Evolutionary conservation across 1,140 invertebrate species (phyloP).

Genomic region (Trachymyrmex cornetzi): DNA sequence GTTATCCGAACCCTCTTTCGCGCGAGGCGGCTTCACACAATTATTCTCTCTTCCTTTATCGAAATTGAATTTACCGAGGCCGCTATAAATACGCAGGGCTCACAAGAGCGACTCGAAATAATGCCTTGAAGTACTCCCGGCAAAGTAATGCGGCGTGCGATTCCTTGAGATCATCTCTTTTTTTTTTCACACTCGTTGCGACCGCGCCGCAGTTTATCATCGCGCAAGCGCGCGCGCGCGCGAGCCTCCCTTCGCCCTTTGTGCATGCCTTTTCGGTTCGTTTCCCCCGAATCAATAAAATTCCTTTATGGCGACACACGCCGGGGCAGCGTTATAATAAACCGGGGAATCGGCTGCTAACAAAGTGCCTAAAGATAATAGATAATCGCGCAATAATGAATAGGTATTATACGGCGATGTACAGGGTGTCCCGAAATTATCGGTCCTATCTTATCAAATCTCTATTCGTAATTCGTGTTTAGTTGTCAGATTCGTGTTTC

Average conservation of each 20-base stretch:
- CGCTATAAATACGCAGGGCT: slow-evolving; percentile 43
- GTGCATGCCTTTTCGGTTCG: slow-evolving; percentile 61
- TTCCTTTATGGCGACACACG: slow-evolving; percentile 62
- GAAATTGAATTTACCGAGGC: slow-evolving; percentile 41
- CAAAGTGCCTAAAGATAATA: slow-evolving; percentile 60
- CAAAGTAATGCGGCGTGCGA: slow-evolving; percentile 52
- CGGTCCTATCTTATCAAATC: slow-evolving; percentile 6
- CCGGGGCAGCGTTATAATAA: slow-evolving; percentile 54
- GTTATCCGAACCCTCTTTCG: background rate
- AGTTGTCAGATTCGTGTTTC: background rate
- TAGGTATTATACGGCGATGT: background rate
- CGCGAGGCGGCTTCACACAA: background rate
- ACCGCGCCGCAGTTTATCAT: slow-evolving; percentile 35
- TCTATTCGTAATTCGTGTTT: background rate
- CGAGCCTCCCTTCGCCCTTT: slow-evolving; percentile 61
- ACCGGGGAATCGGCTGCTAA: slow-evolving; percentile 45
- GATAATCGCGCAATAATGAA: slow-evolving; percentile 46
- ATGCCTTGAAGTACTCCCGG: slow-evolving; percentile 40
- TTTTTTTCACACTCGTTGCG: slow-evolving; percentile 21
- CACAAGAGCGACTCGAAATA: slow-evolving; percentile 55
- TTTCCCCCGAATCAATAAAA: slow-evolving; percentile 63
- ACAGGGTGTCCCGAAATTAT: background rate
- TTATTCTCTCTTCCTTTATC: slow-evolving; percentile 37
- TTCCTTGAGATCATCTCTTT: slow-evolving; percentile 52
- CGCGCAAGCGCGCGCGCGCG: slow-evolving; percentile 31